phyloP scores from a whole-genome alignment of 2,113 vertebrate species.

The Nyctereutes procyonoides region DNA sequence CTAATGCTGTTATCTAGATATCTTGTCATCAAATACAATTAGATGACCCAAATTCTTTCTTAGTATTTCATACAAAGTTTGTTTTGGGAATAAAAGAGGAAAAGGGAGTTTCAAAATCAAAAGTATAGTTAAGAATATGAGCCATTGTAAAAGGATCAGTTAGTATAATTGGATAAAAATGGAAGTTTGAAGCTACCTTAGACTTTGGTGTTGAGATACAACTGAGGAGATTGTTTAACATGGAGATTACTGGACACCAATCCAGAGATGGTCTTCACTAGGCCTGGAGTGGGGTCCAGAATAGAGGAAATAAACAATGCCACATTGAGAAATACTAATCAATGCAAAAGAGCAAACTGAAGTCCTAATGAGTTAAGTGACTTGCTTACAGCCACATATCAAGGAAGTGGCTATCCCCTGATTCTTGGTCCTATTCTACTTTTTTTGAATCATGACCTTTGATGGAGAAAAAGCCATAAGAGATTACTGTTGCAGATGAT shows the following conservation, averaged over 20 bases:
- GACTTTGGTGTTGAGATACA: conserved; percentile 25
- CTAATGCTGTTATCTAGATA: background rate
- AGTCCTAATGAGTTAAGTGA: background rate
- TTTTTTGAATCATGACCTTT: conserved; percentile 47
- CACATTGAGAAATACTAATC: background rate
- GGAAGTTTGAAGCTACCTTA: background rate
- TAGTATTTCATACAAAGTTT: background rate
- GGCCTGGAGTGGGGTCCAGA: background rate
- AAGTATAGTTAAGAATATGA: background rate
- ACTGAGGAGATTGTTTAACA: background rate
- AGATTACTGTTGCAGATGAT: background rate
- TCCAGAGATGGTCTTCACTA: background rate
- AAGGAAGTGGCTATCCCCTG: background rate
- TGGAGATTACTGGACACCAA: background rate
- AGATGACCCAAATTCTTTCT: conserved; percentile 5
- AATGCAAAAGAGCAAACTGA: conserved; percentile 21
- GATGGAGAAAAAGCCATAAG: background rate
- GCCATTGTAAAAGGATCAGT: background rate
- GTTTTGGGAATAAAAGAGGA: background rate
- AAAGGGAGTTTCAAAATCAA: background rate
- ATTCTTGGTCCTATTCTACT: background rate
- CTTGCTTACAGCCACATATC: background rate
- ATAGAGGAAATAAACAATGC: background rate
- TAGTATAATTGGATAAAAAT: background rate
- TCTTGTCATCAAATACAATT: background rate